phyloP scores from a whole-genome alignment of 2,113 vertebrate genomes.

The Bubo bubo region DNA sequence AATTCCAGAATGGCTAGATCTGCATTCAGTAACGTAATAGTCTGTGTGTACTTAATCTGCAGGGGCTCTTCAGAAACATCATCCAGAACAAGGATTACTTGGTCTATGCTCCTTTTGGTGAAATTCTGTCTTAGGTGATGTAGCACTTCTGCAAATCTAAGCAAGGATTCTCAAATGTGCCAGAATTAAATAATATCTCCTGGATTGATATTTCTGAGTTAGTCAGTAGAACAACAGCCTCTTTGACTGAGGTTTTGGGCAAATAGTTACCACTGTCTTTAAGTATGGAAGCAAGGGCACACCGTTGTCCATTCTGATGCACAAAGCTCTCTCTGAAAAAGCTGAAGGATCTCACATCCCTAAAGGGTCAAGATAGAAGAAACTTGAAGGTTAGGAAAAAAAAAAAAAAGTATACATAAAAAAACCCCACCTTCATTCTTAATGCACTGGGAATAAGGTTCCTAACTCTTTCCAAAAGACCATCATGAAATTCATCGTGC shows the following conservation, averaged over 20 bases:
- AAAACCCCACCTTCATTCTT: neutral
- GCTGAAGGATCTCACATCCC: neutral
- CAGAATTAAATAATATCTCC: neutral
- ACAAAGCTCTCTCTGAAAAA: neutral
- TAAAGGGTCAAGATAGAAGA: neutral
- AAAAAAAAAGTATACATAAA: neutral
- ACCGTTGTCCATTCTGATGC: accelerated
- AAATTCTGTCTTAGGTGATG: neutral
- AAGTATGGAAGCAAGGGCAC: neutral
- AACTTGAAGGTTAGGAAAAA: neutral
- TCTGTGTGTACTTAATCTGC: neutral
- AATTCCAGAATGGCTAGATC: neutral
- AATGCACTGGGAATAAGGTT: neutral
- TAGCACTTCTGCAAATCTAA: neutral
- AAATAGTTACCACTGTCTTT: neutral
- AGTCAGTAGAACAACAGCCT: neutral
- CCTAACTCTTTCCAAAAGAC: neutral
- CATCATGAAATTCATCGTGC: accelerated
- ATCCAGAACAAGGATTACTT: neutral
- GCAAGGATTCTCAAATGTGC: neutral
- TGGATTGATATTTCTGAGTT: neutral
- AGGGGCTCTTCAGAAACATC: neutral
- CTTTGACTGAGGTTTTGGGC: neutral
- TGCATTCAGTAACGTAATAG: accelerated
- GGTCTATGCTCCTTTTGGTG: neutral